A percentile compares a stretch with the other conserved stretches of the same genome.
Conservation (phyloP, 2,113 vertebrate genomes). For the Aviceda subcristata region DNA sequence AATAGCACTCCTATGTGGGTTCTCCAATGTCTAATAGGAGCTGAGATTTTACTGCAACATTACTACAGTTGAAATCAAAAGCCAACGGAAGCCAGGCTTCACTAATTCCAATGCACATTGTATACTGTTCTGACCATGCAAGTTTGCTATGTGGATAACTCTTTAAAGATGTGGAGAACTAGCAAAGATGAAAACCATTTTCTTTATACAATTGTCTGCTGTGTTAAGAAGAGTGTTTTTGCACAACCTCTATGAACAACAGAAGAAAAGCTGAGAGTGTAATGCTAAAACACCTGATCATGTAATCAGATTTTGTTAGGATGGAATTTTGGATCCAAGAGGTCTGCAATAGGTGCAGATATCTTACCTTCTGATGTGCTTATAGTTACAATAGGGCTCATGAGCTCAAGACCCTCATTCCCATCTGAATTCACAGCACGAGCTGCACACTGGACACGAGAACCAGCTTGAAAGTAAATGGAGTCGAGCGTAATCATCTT, state of each 20-base stretch:
- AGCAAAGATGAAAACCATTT: not conserved
- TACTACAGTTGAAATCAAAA: not conserved
- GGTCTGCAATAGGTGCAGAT: not conserved
- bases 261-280: not conserved
- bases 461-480: conserved; percentile 93
- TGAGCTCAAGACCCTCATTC: conserved; percentile 87
- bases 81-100: not conserved
- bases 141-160: not conserved
- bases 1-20: not conserved
- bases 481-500: conserved; percentile 92
- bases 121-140: not conserved
- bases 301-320: not conserved
- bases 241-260: not conserved
- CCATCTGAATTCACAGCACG: conserved; percentile 87
- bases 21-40: not conserved
- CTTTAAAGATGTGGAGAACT: not conserved
- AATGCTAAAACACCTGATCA: not conserved
- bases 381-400: conserved; percentile 83
- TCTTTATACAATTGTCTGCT: not conserved
- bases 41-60: not conserved
- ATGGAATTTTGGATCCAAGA: not conserved
- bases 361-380: conserved; percentile 84
- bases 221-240: not conserved
- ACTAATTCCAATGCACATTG: not conserved
- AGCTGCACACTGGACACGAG: conserved; percentile 88